These are phyloP conservation scores for Charadrius vociferus DNA, from an alignment of 2,113 vertebrate species.

Conservation along the genomic window DNA sequence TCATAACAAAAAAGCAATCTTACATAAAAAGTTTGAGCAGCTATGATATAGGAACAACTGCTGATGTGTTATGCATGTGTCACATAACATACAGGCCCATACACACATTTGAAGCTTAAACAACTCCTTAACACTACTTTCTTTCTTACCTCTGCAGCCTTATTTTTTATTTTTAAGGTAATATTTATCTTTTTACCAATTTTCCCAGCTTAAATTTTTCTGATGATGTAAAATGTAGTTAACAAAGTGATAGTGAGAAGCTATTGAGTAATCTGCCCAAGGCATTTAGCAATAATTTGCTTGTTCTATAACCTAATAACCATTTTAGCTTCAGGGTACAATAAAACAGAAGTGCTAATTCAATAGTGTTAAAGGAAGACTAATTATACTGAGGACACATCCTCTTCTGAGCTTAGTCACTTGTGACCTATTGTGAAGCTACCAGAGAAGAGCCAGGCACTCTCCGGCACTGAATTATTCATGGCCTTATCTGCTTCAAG, in stretches of 20 bases:
- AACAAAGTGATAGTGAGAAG: conserved; percentile 45
- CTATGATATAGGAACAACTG: neutral
- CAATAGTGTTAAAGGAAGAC: conserved; percentile 62
- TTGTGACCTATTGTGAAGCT: conserved; percentile 47
- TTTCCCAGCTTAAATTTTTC: conserved; percentile 2
- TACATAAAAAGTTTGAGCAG: neutral
- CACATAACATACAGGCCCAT: neutral
- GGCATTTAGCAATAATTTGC: conserved; percentile 67
- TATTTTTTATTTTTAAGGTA: neutral
- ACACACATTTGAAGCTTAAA: neutral
- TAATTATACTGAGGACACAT: conserved; percentile 62
- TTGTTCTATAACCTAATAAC: conserved; percentile 74
- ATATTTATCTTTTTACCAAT: neutral
- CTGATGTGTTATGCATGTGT: neutral
- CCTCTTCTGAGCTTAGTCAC: conserved; percentile 59
- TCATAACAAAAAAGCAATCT: neutral
- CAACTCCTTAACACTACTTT: neutral
- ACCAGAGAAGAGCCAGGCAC: conserved; percentile 19
- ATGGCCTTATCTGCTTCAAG: neutral
- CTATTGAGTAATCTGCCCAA: conserved; percentile 54
- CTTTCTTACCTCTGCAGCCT: neutral
- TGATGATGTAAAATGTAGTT: conserved; percentile 6
- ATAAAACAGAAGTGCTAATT: conserved; percentile 72
- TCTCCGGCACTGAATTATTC: conserved; percentile 59
- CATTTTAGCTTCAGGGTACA: conserved; percentile 57